Base-by-base conservation (phyloP, 2,797 vertebrate species). In the Cynodonichthys magdalenae region DNA sequence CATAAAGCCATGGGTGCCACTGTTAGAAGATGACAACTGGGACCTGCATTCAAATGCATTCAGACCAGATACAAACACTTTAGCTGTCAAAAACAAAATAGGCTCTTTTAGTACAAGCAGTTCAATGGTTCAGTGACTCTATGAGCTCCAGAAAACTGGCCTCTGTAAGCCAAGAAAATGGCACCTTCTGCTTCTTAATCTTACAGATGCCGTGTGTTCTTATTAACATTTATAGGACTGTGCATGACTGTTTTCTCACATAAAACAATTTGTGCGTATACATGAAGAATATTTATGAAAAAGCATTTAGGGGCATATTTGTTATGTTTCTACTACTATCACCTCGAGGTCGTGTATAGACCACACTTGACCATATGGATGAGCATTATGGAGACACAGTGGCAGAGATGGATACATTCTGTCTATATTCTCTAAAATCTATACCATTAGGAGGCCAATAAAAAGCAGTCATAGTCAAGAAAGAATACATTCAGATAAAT, bases 331-430 rank as follows among this genome's bases (percentile, higher is more conserved):
- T 45, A 61, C 45, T 59, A 56, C 54, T 6, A 17, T 55, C 66
- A 71, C 69, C 84, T 80, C 0, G 27, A 66, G 79, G 81, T 81
- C 71, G 75, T 77, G 71, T 80, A 82, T 74, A 67, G 72, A 77
- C 67, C 78, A 82, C 74, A 66, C 59, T 79, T 45, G 80, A 70
- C 84, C 89, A 91, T 90, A 90, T 87, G 87, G 85, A 89, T 55
- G 72, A 54, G 73, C 80, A 83, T 83, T 82, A 87, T 79, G 82
- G 77, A 87, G 78, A 76, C 74, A 63, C 57, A 75, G 72, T 41
- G 63, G 84, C 85, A 79, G 87, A 91, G 90, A 90, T 90, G 88
- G 89, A 79, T 82, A 63, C 71, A 75, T 82, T 87, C 79, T 77
- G 82, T 76, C 78, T 80, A 84, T 79, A 74, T 83, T 87, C 75